phyloP scores from a whole-genome alignment of 2,888 invertebrate species.

The Sepiola atlantica region DNA sequence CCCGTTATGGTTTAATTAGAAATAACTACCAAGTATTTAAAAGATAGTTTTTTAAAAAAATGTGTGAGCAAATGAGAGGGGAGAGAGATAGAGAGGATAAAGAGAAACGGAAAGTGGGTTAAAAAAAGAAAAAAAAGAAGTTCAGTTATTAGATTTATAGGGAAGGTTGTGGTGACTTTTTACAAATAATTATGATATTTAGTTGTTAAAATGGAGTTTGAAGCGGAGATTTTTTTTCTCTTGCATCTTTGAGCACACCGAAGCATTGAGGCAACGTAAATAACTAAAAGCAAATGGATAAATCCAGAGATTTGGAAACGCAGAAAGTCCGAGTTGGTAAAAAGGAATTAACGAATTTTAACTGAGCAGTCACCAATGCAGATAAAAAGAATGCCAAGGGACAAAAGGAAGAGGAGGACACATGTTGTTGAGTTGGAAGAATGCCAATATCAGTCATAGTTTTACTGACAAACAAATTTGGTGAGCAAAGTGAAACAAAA shows the following conservation, averaged over 20 bases:
- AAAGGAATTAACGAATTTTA: background rate
- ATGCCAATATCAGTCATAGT: slow-evolving; percentile 8
- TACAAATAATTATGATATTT: too few relatives aligned
- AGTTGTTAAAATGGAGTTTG: too few relatives aligned
- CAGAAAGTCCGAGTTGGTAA: background rate
- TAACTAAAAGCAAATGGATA: background rate
- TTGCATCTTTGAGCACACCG: background rate
- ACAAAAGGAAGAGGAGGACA: background rate
- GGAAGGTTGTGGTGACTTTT: too few relatives aligned
- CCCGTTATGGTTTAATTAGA: too few relatives aligned
- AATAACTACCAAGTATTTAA: too few relatives aligned
- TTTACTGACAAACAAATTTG: background rate
- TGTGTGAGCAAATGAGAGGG: too few relatives aligned
- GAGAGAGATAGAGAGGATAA: too few relatives aligned
- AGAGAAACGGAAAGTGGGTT: too few relatives aligned
- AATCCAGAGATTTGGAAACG: background rate
- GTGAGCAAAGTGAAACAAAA: background rate
- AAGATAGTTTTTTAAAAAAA: too few relatives aligned
- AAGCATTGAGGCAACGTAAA: slow-evolving; percentile 4
- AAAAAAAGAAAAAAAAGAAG: too few relatives aligned
- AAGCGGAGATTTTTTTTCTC: too few relatives aligned
- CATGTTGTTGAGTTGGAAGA: background rate
- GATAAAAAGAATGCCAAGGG: background rate
- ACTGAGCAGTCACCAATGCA: background rate
- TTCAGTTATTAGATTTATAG: too few relatives aligned